phyloP scores from a whole-genome alignment of 1,140 invertebrate species.

The Chironomus striatipennis region DNA sequence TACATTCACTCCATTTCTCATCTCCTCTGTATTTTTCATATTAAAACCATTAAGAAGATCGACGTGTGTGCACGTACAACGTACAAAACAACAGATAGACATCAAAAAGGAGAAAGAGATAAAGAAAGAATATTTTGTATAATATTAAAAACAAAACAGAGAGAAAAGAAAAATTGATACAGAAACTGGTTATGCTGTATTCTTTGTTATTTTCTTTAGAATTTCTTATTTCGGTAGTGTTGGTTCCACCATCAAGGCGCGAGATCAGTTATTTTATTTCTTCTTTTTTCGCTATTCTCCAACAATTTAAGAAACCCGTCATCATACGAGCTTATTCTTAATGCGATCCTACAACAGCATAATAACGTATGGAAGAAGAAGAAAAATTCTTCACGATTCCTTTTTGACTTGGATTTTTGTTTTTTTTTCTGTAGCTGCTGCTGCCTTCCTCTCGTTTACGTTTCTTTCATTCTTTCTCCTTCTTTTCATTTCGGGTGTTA shows the following conservation, averaged over 20 bases:
- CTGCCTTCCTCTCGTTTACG: neutral
- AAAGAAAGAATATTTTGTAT: neutral
- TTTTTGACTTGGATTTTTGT: neutral
- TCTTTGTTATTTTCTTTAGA: neutral
- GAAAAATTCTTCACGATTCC: neutral
- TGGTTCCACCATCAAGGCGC: constrained; percentile 2
- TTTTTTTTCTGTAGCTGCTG: neutral
- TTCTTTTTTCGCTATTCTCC: constrained; percentile 16
- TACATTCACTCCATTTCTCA: too few relatives aligned
- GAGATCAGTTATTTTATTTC: constrained; percentile 18
- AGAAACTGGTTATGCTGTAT: constrained; percentile 10
- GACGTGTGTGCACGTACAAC: constrained; percentile 2
- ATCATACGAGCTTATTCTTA: constrained; percentile 9
- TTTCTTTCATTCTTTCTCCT: neutral
- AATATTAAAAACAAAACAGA: too few relatives aligned
- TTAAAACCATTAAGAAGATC: neutral
- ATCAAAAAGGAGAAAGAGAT: neutral
- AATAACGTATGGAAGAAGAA: neutral
- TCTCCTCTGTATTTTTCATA: too few relatives aligned
- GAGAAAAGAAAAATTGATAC: neutral
- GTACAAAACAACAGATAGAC: neutral
- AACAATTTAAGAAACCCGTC: constrained; percentile 5
- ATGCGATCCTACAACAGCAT: neutral
- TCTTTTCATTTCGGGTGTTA: constrained; percentile 17
- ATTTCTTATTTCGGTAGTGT: constrained; percentile 16